Evolutionary conservation across 2,113 vertebrate genomes (phyloP), one percentile per base, ranked within the genome.

Genomic region (Coptodon rendalli): DNA sequence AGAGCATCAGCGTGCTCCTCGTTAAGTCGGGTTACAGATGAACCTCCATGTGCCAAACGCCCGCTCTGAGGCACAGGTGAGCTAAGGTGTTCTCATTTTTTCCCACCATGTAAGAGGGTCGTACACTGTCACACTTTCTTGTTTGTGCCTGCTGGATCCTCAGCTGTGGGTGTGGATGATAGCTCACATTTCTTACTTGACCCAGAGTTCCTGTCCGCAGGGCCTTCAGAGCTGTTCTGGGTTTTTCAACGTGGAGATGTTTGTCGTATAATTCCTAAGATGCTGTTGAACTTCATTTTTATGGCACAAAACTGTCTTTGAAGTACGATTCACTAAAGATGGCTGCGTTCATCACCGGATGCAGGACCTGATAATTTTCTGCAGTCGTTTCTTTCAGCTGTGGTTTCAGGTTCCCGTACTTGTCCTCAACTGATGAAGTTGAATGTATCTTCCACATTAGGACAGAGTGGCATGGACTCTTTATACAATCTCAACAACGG

Each of bases 401-500:
- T 12, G 6, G 11, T 6, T 34, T 34, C 22, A 66, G 59, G 17
- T 48, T 50, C 19, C 29, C 5, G 6, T 53, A 9, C 6, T 34
- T 7, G 5, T 66, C 27, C 1, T 66, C 1, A 38, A 7, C 19
- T 6, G 0, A 52, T 7, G 9, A 29, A 16, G 2, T 3, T 17
- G 10, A 34, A 34, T 24, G 22, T 7, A 36, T 52, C 19, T 24
- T 66, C 57, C 57, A 82, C 2, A 9, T 34, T 14, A 66, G 1
- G 27, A 66, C 57, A 68, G 45, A 38, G 9, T 12, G 3, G 45
- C 7, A 1, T 8, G 27, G 27, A 61, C 29, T 31, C 27, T 19
- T 61, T 61, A 34, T 10, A 34, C 57, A 10, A 31, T 10, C 29
- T 61, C 3, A 34, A 19, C 29, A 34, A 34, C 0, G 0, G 16